These are phyloP conservation scores for Spermophilus dauricus DNA, from an alignment of 2,113 vertebrate species.

Conservation along the genomic window DNA sequence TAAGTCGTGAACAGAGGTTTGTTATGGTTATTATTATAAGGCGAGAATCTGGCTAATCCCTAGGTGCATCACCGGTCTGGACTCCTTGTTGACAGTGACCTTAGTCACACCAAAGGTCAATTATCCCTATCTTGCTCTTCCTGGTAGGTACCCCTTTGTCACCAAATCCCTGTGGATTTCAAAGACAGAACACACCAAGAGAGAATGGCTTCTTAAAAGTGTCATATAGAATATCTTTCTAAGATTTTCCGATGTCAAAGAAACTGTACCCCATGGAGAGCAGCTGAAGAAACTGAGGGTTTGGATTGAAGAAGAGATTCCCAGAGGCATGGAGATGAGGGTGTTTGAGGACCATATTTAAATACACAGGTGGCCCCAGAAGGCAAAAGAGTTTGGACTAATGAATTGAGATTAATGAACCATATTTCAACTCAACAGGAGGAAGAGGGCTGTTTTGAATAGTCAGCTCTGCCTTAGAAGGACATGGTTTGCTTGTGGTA, in stretches of 20 bases:
- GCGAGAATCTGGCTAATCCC: background rate
- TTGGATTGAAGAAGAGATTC: background rate
- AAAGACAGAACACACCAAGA: background rate
- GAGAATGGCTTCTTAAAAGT: background rate
- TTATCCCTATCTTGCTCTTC: background rate
- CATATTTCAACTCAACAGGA: slow-evolving; percentile 27
- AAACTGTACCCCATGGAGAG: background rate
- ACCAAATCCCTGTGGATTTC: background rate
- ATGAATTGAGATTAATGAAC: slow-evolving; percentile 1
- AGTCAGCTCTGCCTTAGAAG: background rate
- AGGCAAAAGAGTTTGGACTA: background rate
- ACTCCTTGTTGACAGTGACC: background rate
- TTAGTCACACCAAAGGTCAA: background rate
- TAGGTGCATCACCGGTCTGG: background rate
- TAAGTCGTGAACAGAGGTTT: too few relatives aligned
- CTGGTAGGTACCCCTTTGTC: background rate
- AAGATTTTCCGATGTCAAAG: background rate
- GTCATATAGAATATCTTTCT: background rate
- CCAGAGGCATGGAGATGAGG: background rate
- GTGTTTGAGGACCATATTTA: background rate
- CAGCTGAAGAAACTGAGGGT: background rate
- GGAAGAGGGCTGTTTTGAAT: background rate
- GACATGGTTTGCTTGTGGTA: background rate
- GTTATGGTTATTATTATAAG: background rate
- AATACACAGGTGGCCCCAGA: background rate